phyloP scores from a whole-genome alignment of 1,140 invertebrate species.

The Apolygus lucorum region DNA sequence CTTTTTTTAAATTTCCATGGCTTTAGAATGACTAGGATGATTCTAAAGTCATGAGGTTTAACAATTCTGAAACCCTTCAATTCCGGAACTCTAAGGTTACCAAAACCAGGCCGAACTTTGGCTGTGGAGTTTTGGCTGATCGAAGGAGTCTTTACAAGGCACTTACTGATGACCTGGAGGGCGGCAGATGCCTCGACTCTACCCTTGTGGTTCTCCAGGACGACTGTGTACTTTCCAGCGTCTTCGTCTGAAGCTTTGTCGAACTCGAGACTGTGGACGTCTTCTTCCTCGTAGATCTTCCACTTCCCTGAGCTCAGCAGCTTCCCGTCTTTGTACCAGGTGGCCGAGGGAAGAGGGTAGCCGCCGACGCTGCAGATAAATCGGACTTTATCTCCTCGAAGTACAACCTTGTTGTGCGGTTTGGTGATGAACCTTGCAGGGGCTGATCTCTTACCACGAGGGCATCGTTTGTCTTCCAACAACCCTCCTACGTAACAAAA shows the following conservation, averaged over 20 bases:
- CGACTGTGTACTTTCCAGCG: conserved; percentile 70
- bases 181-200: conserved; percentile 68
- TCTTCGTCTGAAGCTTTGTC: conserved; percentile 64
- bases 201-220: conserved; percentile 72
- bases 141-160: no score
- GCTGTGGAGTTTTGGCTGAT: no score
- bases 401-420: conserved; percentile 71
- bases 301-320: conserved; percentile 55
- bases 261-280: conserved; percentile 66
- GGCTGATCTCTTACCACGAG: conserved; percentile 33
- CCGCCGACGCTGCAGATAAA: conserved; percentile 73
- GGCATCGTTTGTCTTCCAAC: neutral
- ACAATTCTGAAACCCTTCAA: no score
- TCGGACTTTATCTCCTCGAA: conserved; percentile 68
- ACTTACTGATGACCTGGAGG: conserved; percentile 64
- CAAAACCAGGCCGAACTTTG: no score
- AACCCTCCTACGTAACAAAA: no score
- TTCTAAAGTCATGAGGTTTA: no score
- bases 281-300: conserved; percentile 62
- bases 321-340: conserved; percentile 70
- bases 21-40: no score
- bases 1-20: no score
- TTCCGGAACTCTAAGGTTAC: no score
- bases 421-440: conserved; percentile 79
- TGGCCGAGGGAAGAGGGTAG: conserved; percentile 63